Conservation (phyloP, 2,888 invertebrate species). For the Hypsopygia costalis region DNA sequence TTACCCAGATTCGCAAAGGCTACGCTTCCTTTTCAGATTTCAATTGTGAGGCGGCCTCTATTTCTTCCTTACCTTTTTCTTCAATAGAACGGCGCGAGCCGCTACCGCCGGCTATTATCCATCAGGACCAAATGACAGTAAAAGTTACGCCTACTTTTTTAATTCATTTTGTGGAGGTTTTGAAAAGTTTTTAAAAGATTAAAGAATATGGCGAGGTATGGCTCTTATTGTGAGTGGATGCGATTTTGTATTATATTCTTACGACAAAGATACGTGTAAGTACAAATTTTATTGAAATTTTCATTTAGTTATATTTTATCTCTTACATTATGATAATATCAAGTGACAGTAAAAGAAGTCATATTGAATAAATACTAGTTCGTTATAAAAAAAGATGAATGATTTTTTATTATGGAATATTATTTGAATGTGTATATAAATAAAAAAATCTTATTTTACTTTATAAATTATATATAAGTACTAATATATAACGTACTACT, state of each 20-base stretch:
- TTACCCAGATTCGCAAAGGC: slow-evolving; percentile 76
- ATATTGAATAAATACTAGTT: no score
- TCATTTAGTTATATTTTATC: no score
- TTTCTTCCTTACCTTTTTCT: slow-evolving; percentile 26
- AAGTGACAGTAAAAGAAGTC: no score
- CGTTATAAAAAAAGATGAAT: no score
- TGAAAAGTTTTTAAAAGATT: slow-evolving; percentile 75
- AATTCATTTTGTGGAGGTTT: slow-evolving; percentile 59
- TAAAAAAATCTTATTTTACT: no score
- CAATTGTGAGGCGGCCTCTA: slow-evolving; percentile 48
- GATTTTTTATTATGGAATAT: no score
- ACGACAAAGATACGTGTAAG: no score
- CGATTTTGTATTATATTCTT: not conserved
- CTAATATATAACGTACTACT: no score
- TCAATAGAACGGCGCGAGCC: slow-evolving; percentile 67
- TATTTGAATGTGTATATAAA: no score
- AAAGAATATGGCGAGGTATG: slow-evolving; percentile 51
- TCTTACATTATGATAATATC: no score
- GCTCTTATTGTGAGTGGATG: not conserved
- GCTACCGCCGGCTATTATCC: slow-evolving; percentile 59
- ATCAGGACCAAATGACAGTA: slow-evolving; percentile 65
- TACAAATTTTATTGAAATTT: no score
- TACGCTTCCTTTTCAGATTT: slow-evolving; percentile 60
- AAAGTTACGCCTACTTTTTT: slow-evolving; percentile 76
- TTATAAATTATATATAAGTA: no score